A percentile compares a stretch with the other conserved stretches of the same genome.
Conservation (phyloP, 2,113 vertebrate species). For the Pantherophis guttatus region DNA sequence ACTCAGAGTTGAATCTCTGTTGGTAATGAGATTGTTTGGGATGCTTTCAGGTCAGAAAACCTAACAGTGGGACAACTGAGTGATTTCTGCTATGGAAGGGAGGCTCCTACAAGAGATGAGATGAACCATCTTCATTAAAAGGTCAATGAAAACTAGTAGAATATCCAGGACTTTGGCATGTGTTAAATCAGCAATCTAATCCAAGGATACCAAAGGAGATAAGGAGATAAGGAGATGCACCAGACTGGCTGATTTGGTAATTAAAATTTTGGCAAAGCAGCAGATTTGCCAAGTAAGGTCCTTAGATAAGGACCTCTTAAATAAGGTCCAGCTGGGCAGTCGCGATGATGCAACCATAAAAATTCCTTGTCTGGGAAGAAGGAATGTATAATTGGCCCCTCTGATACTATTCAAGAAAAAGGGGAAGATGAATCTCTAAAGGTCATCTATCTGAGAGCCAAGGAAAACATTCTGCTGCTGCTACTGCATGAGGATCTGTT, state of each 20-base stretch:
- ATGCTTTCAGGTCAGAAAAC: not conserved
- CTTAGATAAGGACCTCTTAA: not conserved
- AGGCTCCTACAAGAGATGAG: not conserved
- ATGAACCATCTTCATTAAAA: not conserved
- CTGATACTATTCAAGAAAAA: not conserved
- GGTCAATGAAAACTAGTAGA: not conserved
- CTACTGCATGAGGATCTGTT: not conserved
- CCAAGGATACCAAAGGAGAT: not conserved
- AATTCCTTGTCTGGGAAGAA: not conserved
- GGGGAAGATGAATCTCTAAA: not conserved
- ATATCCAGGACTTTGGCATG: not conserved
- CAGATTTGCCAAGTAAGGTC: not conserved
- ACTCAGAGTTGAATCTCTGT: not conserved
- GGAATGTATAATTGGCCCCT: not conserved
- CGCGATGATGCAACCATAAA: not conserved
- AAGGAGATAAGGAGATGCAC: not conserved
- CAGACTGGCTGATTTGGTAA: not conserved
- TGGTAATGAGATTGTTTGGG: not conserved
- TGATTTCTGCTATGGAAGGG: not conserved
- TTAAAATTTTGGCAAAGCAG: not conserved
- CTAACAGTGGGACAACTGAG: not conserved
- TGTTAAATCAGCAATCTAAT: not conserved
- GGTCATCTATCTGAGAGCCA: not conserved
- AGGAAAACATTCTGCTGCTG: not conserved
- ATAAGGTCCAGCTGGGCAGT: not conserved